Conservation (phyloP, 1,140 invertebrate species). For the Palaemon carinicauda region DNA sequence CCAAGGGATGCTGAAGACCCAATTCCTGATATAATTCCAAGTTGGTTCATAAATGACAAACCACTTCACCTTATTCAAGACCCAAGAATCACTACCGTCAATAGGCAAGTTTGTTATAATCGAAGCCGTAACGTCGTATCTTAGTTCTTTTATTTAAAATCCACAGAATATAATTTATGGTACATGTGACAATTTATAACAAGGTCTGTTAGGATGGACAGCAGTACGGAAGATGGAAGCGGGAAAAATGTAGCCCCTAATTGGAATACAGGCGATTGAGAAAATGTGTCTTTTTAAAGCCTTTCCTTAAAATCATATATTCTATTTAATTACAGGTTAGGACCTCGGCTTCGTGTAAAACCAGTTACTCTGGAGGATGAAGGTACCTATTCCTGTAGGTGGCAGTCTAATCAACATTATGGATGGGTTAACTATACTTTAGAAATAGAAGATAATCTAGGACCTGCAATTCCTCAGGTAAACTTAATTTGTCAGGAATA, state of each 20-base stretch:
- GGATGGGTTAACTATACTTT: slow-evolving; percentile 63
- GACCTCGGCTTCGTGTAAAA: slow-evolving; percentile 60
- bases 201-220: too few species aligned
- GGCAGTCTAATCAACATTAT: slow-evolving; percentile 57
- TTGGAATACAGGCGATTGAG: too few species aligned
- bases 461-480: slow-evolving; percentile 29
- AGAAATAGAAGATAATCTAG: slow-evolving; percentile 45
- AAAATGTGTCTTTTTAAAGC: too few species aligned
- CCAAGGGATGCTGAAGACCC: background rate
- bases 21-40: background rate
- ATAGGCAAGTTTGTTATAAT: background rate
- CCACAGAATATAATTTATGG: too few species aligned
- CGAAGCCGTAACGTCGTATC: too few species aligned
- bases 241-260: too few species aligned
- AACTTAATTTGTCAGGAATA: background rate
- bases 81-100: background rate
- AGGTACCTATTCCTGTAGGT: slow-evolving; percentile 61
- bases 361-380: slow-evolving; percentile 53
- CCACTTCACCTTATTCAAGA: background rate
- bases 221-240: too few species aligned
- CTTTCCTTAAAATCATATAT: too few species aligned
- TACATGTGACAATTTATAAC: too few species aligned
- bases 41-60: background rate
- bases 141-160: too few species aligned
- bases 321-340: slow-evolving; percentile 53